These are phyloP conservation scores for Plodia interpunctella DNA, from an alignment of 1,140 invertebrate genomes.

Conservation along the genomic window DNA sequence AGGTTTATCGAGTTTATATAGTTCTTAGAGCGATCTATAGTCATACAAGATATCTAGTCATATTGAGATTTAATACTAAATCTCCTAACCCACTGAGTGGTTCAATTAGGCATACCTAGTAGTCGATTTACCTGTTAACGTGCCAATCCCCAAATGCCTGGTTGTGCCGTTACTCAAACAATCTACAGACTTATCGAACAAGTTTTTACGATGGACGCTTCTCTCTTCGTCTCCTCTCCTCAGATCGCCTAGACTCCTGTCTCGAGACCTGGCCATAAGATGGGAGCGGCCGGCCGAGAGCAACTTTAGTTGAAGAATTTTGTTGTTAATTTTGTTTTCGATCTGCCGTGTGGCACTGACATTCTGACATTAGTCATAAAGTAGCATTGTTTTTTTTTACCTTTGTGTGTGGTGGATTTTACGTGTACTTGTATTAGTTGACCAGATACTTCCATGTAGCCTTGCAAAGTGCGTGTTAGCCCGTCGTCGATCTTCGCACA, in stretches of 20 bases:
- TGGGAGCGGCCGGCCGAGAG: conserved; percentile 19
- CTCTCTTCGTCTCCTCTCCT: conserved; percentile 26
- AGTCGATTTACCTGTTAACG: not conserved
- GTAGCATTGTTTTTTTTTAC: too few species aligned
- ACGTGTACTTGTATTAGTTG: too few species aligned
- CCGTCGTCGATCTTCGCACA: too few species aligned
- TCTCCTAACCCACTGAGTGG: too few species aligned
- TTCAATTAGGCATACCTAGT: not conserved
- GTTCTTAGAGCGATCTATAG: too few species aligned
- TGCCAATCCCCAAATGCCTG: conserved; percentile 27
- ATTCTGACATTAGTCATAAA: not conserved
- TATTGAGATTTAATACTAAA: too few species aligned
- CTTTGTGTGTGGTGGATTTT: too few species aligned
- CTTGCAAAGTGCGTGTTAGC: too few species aligned
- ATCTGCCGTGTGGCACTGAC: conserved; percentile 17
- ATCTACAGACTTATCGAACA: conserved; percentile 35
- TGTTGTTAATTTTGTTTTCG: conserved; percentile 20
- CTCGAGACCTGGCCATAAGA: conserved; percentile 48
- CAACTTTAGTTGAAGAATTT: conserved; percentile 20
- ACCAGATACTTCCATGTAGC: too few species aligned
- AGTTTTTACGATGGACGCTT: conserved; percentile 17
- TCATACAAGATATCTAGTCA: too few species aligned
- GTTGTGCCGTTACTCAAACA: conserved; percentile 37
- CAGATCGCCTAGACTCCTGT: conserved; percentile 35
- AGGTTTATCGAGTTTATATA: too few species aligned